These are phyloP conservation scores for Noctua janthe DNA, from an alignment of 2,888 invertebrate species.

Conservation along the genomic window DNA sequence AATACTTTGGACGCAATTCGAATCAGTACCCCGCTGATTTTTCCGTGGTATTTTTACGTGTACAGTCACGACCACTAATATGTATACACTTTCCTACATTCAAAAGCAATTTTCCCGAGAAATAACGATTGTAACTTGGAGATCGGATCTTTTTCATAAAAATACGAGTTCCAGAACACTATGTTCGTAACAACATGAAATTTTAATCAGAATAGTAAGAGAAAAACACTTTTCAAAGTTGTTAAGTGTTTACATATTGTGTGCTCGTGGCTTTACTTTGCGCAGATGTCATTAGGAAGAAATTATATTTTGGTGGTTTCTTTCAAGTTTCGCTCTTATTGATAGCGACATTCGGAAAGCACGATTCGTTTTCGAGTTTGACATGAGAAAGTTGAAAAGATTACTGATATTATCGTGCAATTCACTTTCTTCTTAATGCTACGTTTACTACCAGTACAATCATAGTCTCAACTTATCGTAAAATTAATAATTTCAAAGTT, in stretches of 20 bases:
- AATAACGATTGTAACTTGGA: too few relatives aligned
- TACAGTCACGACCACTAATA: background rate
- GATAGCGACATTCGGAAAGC: background rate
- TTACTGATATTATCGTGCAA: conserved; percentile 1
- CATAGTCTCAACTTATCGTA: background rate
- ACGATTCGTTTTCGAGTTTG: background rate
- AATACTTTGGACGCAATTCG: background rate
- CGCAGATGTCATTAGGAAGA: background rate
- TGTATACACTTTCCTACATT: too few relatives aligned
- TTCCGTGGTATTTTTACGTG: background rate
- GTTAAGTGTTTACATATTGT: too few relatives aligned
- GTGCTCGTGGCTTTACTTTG: background rate
- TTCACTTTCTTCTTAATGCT: conserved; percentile 13
- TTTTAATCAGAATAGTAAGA: too few relatives aligned
- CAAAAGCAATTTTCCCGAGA: too few relatives aligned
- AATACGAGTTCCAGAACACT: too few relatives aligned
- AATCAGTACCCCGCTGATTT: background rate
- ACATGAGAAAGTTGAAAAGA: background rate
- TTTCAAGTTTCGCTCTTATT: background rate
- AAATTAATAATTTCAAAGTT: background rate
- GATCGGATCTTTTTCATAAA: too few relatives aligned
- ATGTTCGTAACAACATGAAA: too few relatives aligned
- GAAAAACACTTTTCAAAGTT: too few relatives aligned
- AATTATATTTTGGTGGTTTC: background rate
- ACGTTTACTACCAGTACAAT: background rate